Evolutionary conservation across 2,797 vertebrate species (phyloP).

Genomic region (Ibycter americanus): DNA sequence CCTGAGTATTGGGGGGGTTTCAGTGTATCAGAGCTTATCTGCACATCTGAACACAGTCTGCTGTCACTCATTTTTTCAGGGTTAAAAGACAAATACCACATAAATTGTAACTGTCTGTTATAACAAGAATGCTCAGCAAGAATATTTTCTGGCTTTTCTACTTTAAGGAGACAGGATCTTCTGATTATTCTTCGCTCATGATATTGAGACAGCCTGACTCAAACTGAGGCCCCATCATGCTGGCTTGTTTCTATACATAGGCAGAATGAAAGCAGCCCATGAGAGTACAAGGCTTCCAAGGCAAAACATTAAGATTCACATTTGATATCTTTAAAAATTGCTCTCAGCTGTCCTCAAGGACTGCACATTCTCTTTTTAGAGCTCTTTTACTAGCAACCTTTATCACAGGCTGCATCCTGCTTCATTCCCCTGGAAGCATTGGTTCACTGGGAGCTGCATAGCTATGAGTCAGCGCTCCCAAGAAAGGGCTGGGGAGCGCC

Average conservation of each 20-base stretch:
- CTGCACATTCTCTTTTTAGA: background rate
- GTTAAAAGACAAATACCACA: background rate
- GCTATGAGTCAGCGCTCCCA: background rate
- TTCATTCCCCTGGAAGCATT: background rate
- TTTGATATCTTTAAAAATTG: background rate
- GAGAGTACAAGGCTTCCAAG: background rate
- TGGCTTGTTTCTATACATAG: background rate
- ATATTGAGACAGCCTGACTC: background rate
- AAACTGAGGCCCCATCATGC: background rate
- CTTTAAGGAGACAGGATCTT: background rate
- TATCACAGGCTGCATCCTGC: background rate
- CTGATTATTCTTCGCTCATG: background rate
- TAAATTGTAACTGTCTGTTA: background rate
- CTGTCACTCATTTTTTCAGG: background rate
- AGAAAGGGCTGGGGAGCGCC: background rate
- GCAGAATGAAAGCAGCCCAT: background rate
- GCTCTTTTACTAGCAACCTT: background rate
- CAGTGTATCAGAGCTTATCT: background rate
- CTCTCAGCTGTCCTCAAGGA: background rate
- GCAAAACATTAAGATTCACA: background rate
- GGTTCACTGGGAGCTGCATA: background rate
- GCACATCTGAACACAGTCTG: background rate
- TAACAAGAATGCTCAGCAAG: background rate
- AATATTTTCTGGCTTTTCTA: background rate
- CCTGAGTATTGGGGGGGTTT: background rate